phyloP scores from a whole-genome alignment of 2,888 invertebrate species.

The Biston stratarius region DNA sequence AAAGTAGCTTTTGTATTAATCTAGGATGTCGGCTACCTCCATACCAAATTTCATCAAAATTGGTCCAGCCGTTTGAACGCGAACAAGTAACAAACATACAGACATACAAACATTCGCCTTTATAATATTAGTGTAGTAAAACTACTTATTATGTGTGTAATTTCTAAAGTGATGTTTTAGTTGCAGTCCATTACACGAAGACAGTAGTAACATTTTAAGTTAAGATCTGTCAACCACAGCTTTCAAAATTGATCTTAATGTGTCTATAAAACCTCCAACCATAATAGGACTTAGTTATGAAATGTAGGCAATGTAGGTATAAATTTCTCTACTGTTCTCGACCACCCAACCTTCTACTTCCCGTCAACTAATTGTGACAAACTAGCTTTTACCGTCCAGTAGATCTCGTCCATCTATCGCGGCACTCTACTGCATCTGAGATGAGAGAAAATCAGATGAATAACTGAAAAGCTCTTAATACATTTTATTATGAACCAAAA shows the following conservation, averaged over 20 bases:
- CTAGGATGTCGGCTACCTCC: too few species aligned
- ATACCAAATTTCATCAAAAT: too few species aligned
- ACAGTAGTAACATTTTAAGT: not conserved
- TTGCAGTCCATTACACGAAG: not conserved
- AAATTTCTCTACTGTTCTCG: slow-evolving; percentile 39
- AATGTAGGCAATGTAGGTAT: slow-evolving; percentile 19
- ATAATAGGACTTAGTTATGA: slow-evolving; percentile 21
- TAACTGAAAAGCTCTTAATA: not conserved
- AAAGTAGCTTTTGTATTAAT: too few species aligned
- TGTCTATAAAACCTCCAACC: not conserved
- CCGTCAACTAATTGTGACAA: slow-evolving; percentile 44
- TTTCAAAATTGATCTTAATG: too few species aligned
- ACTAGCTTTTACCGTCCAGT: slow-evolving; percentile 40
- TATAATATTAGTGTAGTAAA: too few species aligned
- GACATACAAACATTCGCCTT: too few species aligned
- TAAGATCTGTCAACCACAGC: not conserved
- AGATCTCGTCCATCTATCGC: slow-evolving; percentile 34
- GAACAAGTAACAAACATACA: too few species aligned
- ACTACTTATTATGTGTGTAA: too few species aligned
- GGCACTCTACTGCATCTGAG: slow-evolving; percentile 18
- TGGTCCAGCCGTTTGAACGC: too few species aligned
- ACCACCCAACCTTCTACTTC: slow-evolving; percentile 34
- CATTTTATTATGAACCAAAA: too few species aligned
- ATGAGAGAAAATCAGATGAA: slow-evolving; percentile 3
- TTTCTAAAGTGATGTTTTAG: too few species aligned